phyloP scores from a whole-genome alignment of 2,888 invertebrate genomes.

The Monoplex corrugatus region DNA sequence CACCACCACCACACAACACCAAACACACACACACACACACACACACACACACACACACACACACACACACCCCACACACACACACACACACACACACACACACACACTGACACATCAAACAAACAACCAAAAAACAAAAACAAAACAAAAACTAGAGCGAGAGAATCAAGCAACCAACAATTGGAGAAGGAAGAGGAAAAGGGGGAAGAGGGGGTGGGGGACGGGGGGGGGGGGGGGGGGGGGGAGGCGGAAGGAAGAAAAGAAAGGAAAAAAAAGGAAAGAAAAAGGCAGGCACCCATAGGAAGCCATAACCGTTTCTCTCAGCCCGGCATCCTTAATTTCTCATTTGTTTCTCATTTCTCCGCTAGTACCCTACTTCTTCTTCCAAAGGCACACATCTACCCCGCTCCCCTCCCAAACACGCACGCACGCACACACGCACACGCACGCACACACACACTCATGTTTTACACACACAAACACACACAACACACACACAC shows the following conservation, averaged over 20 bases:
- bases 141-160: background rate
- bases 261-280: background rate
- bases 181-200: background rate
- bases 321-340: background rate
- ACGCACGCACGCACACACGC: too few species aligned
- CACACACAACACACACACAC: too few species aligned
- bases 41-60: background rate
- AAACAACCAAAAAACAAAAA: background rate
- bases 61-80: background rate
- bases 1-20: too few species aligned
- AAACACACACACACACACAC: too few species aligned
- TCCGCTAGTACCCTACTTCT: too few species aligned
- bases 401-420: too few species aligned
- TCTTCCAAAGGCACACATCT: too few species aligned
- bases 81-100: background rate
- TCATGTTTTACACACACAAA: too few species aligned
- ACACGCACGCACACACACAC: too few species aligned
- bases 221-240: background rate
- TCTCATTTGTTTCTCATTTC: conserved; percentile 17
- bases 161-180: background rate
- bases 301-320: background rate
- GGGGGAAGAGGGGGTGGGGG: background rate
- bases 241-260: background rate
- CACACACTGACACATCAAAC: background rate
- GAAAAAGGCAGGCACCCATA: too few species aligned